Percentiles rank a stretch among this genome's conserved stretches.
These are phyloP conservation scores for Dryoscopus gambensis DNA, from an alignment of 2,113 vertebrate genomes.

Conservation along the genomic window DNA sequence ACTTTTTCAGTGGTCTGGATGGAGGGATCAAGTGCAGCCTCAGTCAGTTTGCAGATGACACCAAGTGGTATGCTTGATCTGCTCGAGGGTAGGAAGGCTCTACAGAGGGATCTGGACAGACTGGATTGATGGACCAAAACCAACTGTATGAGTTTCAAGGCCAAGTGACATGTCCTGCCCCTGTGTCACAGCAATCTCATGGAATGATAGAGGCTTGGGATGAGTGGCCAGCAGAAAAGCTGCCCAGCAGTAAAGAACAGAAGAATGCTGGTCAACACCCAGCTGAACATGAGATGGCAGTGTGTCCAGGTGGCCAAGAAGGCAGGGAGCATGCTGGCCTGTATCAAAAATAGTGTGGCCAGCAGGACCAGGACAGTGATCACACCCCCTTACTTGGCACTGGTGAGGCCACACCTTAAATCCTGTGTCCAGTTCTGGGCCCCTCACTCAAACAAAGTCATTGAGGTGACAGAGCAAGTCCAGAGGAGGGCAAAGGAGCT, in stretches of 20 bases:
- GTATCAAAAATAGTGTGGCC: background rate
- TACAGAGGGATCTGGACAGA: background rate
- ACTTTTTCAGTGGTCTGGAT: background rate
- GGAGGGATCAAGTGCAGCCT: background rate
- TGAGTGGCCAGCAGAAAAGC: background rate
- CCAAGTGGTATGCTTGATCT: background rate
- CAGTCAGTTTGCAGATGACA: background rate
- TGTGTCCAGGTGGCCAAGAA: background rate
- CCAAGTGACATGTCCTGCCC: background rate
- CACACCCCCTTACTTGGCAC: too few relatives aligned
- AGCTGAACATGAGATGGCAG: background rate
- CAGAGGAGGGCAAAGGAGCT: background rate
- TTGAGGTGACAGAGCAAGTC: background rate
- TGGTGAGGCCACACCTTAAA: background rate
- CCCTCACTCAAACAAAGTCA: background rate
- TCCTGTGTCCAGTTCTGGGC: background rate
- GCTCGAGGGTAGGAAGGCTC: background rate
- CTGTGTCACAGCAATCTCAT: background rate
- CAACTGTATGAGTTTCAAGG: background rate
- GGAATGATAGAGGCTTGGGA: background rate
- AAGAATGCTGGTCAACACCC: background rate
- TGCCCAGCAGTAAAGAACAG: background rate
- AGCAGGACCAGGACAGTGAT: background rate
- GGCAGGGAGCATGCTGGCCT: background rate
- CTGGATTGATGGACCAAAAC: background rate